phyloP scores from a whole-genome alignment of 1,140 invertebrate genomes.

The Brachionus paranguensis region DNA sequence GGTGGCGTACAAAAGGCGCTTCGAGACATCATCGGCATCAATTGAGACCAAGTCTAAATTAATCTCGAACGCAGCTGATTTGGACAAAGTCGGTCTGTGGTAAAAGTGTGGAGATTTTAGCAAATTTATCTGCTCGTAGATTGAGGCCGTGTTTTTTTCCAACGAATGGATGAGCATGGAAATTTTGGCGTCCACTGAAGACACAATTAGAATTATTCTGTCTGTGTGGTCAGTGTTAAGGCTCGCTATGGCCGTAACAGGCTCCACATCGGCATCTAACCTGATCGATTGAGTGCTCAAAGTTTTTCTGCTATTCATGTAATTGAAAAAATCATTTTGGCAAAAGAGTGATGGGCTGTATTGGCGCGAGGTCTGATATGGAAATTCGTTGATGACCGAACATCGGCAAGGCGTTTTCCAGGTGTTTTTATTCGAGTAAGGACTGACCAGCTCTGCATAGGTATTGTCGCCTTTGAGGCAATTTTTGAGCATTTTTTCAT shows the following conservation, averaged over 20 bases:
- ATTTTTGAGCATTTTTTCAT: slow-evolving; percentile 10
- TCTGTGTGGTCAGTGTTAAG: background rate
- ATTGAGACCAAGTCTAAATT: background rate
- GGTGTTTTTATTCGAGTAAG: slow-evolving; percentile 1
- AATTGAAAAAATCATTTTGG: slow-evolving; percentile 39
- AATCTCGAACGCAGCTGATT: background rate
- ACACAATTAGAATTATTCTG: background rate
- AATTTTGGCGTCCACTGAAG: background rate
- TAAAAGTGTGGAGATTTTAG: background rate
- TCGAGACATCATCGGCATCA: background rate
- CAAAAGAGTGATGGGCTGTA: background rate
- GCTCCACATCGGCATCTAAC: background rate
- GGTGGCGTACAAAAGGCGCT: background rate
- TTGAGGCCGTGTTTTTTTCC: background rate
- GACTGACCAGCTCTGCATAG: slow-evolving; percentile 34
- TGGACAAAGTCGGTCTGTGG: background rate
- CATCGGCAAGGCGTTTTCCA: slow-evolving; percentile 36
- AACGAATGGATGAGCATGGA: background rate
- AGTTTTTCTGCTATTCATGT: slow-evolving; percentile 31
- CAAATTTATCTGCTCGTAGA: background rate
- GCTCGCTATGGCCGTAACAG: background rate
- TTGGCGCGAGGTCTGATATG: background rate
- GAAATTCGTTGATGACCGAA: background rate
- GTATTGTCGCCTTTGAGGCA: background rate
- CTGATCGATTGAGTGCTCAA: background rate